These are phyloP conservation scores for Piliocolobus tephrosceles DNA, from an alignment of 2,113 vertebrate genomes.

Conservation along the genomic window DNA sequence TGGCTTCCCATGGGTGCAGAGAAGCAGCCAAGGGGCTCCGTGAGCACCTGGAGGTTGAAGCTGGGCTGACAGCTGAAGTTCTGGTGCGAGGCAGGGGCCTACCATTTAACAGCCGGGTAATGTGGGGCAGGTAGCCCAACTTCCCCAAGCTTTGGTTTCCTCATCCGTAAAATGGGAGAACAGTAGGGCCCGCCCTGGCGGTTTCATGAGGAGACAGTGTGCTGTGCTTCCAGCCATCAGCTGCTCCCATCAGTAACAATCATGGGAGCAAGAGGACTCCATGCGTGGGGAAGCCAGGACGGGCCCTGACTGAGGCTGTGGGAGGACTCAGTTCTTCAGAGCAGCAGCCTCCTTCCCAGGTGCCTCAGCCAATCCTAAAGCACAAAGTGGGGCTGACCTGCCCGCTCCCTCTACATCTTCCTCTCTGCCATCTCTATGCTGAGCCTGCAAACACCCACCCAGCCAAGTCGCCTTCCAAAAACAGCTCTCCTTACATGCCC, in stretches of 20 bases:
- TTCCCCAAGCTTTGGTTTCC: background rate
- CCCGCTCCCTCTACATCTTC: background rate
- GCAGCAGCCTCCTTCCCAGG: background rate
- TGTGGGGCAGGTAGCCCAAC: accelerated
- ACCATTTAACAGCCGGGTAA: background rate
- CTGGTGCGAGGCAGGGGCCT: background rate
- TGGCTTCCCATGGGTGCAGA: background rate
- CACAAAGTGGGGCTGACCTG: background rate
- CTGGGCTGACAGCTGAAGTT: too few species aligned
- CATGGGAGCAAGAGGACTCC: background rate
- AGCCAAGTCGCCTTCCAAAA: background rate
- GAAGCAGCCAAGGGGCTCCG: too few species aligned
- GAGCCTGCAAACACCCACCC: background rate
- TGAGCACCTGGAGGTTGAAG: background rate
- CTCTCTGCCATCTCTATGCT: background rate
- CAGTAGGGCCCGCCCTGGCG: background rate
- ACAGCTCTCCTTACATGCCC: background rate
- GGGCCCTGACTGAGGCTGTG: background rate
- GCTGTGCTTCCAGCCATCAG: background rate
- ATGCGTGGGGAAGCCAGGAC: background rate
- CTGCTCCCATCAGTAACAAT: background rate
- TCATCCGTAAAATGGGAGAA: background rate
- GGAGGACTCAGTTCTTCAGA: background rate
- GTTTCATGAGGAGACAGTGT: accelerated
- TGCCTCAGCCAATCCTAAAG: background rate